phyloP scores from a whole-genome alignment of 2,113 vertebrate species.

The Aleadryas rufinucha region DNA sequence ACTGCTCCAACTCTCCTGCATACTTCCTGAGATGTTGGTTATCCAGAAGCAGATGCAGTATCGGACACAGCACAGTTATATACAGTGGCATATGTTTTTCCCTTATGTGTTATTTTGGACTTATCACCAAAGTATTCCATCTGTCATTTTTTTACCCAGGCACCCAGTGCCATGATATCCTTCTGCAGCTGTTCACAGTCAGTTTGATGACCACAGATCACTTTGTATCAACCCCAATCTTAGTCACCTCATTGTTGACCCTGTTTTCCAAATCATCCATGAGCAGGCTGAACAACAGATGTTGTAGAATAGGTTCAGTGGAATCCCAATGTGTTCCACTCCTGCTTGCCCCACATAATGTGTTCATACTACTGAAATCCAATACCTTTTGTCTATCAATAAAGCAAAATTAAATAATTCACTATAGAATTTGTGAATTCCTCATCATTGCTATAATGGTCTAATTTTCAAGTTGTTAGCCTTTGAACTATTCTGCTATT shows the following conservation, averaged over 20 bases:
- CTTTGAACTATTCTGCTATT: not conserved
- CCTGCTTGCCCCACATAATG: not conserved
- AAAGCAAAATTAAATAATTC: not conserved
- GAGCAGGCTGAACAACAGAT: not conserved
- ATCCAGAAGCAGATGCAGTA: not conserved
- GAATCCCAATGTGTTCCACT: not conserved
- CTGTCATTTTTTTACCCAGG: slow-evolving; percentile 5
- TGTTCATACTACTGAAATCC: not conserved
- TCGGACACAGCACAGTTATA: not conserved
- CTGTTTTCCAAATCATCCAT: not conserved
- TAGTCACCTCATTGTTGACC: not conserved
- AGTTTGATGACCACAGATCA: slow-evolving; percentile 33
- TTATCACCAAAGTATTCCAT: slow-evolving; percentile 1
- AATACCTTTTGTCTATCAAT: not conserved
- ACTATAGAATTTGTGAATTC: not conserved
- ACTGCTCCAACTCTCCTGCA: not conserved
- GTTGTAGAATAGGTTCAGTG: not conserved
- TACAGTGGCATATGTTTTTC: not conserved
- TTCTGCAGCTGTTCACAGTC: slow-evolving; percentile 44
- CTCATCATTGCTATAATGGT: not conserved
- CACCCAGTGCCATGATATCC: not conserved
- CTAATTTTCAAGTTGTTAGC: not conserved
- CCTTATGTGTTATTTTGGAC: not conserved
- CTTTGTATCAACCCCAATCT: not conserved
- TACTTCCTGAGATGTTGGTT: not conserved